phyloP scores from a whole-genome alignment of 2,797 vertebrate genomes.

The Chanos chanos region DNA sequence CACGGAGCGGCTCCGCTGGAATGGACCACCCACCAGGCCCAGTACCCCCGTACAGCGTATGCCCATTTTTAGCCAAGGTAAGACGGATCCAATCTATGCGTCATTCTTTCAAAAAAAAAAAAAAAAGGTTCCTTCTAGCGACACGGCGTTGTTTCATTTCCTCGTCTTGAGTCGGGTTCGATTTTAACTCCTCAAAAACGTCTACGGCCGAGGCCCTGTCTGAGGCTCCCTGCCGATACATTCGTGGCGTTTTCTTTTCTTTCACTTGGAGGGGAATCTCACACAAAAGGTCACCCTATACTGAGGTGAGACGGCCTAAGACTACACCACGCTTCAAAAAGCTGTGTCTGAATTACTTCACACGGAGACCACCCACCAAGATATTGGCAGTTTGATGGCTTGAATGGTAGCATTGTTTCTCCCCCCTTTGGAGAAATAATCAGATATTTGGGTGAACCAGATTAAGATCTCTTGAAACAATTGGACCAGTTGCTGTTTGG shows the following conservation, averaged over 20 bases:
- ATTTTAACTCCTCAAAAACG: too few species aligned
- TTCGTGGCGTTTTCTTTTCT: slow-evolving; percentile 27
- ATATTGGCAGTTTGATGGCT: background rate
- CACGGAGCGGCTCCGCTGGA: background rate
- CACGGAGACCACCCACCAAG: slow-evolving; percentile 29
- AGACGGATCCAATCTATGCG: slow-evolving; percentile 4
- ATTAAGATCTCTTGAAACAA: slow-evolving; percentile 22
- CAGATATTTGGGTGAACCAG: slow-evolving; percentile 21
- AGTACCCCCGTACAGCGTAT: slow-evolving; percentile 12
- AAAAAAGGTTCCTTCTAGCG: too few species aligned
- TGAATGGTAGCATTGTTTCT: slow-evolving; percentile 15
- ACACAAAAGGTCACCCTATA: slow-evolving; percentile 33
- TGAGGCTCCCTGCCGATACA: slow-evolving; percentile 16
- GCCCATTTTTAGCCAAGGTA: slow-evolving; percentile 47
- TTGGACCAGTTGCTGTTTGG: slow-evolving; percentile 9
- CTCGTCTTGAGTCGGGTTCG: too few species aligned
- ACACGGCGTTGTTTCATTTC: too few species aligned
- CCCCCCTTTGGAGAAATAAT: slow-evolving; percentile 12
- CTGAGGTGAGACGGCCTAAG: slow-evolving; percentile 17
- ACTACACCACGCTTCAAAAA: slow-evolving; percentile 16
- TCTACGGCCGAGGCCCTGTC: slow-evolving; percentile 1
- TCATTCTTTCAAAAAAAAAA: slow-evolving; percentile 12
- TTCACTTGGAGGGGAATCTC: slow-evolving; percentile 28
- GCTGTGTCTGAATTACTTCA: slow-evolving; percentile 24
- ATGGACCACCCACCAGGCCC: slow-evolving; percentile 37